These are phyloP conservation scores for Xiphophorus birchmanni DNA, from an alignment of 2,797 vertebrate genomes.

Conservation along the genomic window DNA sequence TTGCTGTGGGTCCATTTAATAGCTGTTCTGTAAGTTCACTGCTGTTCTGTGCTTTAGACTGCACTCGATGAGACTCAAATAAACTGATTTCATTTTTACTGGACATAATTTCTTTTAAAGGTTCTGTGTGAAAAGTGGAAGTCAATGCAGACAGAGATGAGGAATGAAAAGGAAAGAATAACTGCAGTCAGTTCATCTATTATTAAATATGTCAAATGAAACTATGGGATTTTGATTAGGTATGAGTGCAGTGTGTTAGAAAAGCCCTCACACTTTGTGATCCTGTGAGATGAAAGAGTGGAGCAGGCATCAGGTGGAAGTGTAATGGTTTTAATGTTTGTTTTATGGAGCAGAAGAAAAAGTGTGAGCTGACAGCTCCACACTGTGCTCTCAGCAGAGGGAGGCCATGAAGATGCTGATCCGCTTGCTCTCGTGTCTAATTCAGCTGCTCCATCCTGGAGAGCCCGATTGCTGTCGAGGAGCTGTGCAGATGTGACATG, in stretches of 20 bases:
- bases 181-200: background rate
- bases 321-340: constrained; percentile 11
- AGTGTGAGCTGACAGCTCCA: constrained; percentile 12
- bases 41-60: constrained; percentile 2
- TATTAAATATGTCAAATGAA: constrained; percentile 29
- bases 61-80: background rate
- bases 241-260: constrained; percentile 1
- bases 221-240: constrained; percentile 10
- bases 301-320: constrained; percentile 9
- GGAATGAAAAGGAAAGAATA: constrained; percentile 4
- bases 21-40: constrained; percentile 21
- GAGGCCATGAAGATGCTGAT: background rate
- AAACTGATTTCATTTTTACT: background rate
- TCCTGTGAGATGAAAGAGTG: background rate
- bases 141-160: constrained; percentile 6
- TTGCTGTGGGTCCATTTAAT: constrained; percentile 20
- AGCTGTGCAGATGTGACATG: constrained; percentile 6
- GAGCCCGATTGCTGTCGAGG: background rate
- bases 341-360: constrained; percentile 9
- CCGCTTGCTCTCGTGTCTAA: background rate
- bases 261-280: constrained; percentile 6
- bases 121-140: background rate
- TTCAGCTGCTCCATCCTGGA: background rate
- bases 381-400: background rate
- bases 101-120: constrained; percentile 20